Evolutionary conservation across 2,888 invertebrate genomes (phyloP), one percentile per base, ranked within the genome.

Genomic region (Teleiodes luculella): DNA sequence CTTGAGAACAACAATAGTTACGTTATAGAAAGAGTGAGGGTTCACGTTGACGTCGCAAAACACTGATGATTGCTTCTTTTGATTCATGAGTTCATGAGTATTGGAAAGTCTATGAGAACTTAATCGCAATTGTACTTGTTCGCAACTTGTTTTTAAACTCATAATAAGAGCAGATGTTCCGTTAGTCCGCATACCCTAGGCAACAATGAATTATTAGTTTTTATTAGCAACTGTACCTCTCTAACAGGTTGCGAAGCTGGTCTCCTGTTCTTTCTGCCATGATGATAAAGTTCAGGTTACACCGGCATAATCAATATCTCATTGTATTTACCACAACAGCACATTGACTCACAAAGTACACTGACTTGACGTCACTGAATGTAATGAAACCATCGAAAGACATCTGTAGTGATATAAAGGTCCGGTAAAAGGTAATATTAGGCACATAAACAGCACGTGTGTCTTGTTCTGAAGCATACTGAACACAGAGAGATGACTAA

Each of bases 401-500:
- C 6, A 41, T 41, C 24, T 39, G 24, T 50, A 50, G 35, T 48
- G 20, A 11, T 5, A 28, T n/a, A 50, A 28, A 33, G n/a, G 24
- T 24, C 24, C 6, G 24, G 24, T 24, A 24, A 24, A 24, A 24
- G 6, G 24, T 24, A 24, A 24, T 24, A 24, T 33, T 55, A 10
- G 36, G 4, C 8, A 6, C 18, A 43, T 24, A 43, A 47, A 41
- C 30, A 36, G 8, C 41, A 31, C 41, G 39, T 30, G 11, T 31
- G n/a, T 18, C 31, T 20, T 41, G 41, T 41, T 56, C 62, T 55
- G 57, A 41, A 45, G 63, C 68, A 62, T 66, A 68, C 65, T 68
- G 67, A 68, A 68, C 62, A 68, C 68, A 63, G 64, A 68, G 68
- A 67, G 72, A 77, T 80, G 76, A 78, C 76, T 80, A 74, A 68